Base-by-base conservation (phyloP, 2,797 vertebrate genomes). In the Pelobates cultripes region DNA sequence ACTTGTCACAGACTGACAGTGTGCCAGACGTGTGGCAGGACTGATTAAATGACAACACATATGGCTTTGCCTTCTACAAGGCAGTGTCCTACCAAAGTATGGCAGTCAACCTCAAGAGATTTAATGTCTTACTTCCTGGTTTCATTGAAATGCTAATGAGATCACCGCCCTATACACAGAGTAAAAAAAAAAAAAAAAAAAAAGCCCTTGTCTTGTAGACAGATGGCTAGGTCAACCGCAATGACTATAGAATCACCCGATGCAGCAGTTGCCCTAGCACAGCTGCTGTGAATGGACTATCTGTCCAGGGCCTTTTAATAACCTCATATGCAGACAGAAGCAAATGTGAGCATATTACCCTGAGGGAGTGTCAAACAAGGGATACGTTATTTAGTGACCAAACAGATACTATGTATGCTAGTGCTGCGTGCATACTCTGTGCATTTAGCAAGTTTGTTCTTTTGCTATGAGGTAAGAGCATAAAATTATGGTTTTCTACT, bases 121-220 rank as follows among this genome's bases (percentile, higher is more conserved):
- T 57, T 10, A 14, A 47, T n/a, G 15, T 61, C 79, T 40, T 15
- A 15, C 4, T 70, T 61, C 55, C 43, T 41, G 43, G 1, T 15
- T 17, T 28, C 3, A 81, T 75, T 70, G 43, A 69, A 75, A 81
- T 63, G 72, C 73, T 70, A 75, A 75, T 81, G 60, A 4, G 28
- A 63, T 75, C 0, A 42, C 63, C 17, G 6, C 8, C 4, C 17
- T 9, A 45, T 81, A 77, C 61, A 43, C 55, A 44, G 61, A 64
- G n/a, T 6, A 66, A 55, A 61, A 85, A 13, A 77, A 61, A 85
- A 77, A 83, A 66, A 66, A 55, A 61, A 85, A 13, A 77, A 61
- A 85, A 77, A 83, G 69, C 77, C 80, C 73, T 40, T 80, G 79
- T 84, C 64, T 63, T 53, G 70, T 68, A 63, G 14, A 83, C 53